Evolutionary conservation across 1,140 invertebrate species (phyloP), one percentile per base, ranked within the genome.

Genomic region (Drosophila bocki): DNA sequence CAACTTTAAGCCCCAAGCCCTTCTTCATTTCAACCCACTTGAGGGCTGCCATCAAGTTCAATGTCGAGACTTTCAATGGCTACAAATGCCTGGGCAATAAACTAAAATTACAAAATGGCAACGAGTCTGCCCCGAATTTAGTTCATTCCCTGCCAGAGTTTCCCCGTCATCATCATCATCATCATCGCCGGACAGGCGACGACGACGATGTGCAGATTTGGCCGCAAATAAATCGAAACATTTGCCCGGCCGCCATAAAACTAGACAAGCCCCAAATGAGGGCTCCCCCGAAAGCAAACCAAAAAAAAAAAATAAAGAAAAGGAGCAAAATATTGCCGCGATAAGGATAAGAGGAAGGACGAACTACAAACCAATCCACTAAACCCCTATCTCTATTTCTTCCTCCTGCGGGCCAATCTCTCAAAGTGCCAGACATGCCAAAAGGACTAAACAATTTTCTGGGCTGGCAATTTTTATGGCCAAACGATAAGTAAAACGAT

Each of bases 401-500:
- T 37, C 29, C 65, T 41, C 42, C 50, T 48, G 22, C 51, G 12
- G 22, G 42, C 42, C 85, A 88, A 88, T 88, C 85, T 88, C 81
- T 88, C 85, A 88, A 88, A 88, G 85, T 88, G 85, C 78, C 85
- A 87, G 83, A 87, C 83, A 84, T 74, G 84, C 81, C 78, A 88
- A 88, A 82, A 90, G 85, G 85, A 88, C 85, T 88, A 88, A 88
- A 88, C 85, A 88, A 88, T 88, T 88, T 88, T 88, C 85, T 90
- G 85, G 80, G 86, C 82, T 88, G 81, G 85, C 85, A 90, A 81
- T 88, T 88, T 87, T 88, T 90, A 88, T 90, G 81, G 85, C 80
- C 85, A 90, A 87, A 81, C 85, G 85, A 88, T 88, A 88, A 88
- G 85, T 88, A 88, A 85, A 88, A 88, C 85, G 84, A 88, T 88